Evolutionary conservation across 2,113 vertebrate genomes (phyloP), one percentile per base, ranked within the genome.

Genomic region (Picathartes gymnocephalus): DNA sequence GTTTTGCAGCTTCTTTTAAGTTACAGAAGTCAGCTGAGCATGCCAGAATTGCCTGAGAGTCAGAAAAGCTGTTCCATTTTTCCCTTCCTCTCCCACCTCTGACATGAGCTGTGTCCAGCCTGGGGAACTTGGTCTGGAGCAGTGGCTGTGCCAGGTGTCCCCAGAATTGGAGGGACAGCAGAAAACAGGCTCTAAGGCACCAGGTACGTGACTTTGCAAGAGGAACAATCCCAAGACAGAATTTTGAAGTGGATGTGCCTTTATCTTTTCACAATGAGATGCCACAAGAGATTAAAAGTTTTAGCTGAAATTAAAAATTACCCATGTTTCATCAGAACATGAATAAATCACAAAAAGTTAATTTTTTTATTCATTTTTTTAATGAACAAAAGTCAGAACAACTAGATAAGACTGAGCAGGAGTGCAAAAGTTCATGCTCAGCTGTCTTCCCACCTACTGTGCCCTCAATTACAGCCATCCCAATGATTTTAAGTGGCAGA

Each of bases 111-210:
- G 20, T 27, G 25, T 28, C 22, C 2, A 2, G 25, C 56, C 35
- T 17, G 33, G 48, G 70, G 54, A 60, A 18, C 24, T 2, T 12
- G n/a, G 30, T 17, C 37, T 78, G 0, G 0, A 30, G 39, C 40
- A n/a, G 13, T 1, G 2, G 2, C 50, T 35, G 3, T 57, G 10
- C 12, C 58, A n/a, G 54, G 47, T 64, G 23, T 9, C 20, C 72
- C 78, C 2, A 3, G 0, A 0, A 1, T 7, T 2, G 1, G 70
- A 51, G 6, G 4, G 10, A 50, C 39, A 81, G 42, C 35, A 84
- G 27, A 66, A 77, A 66, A 50, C 2, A 22, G 53, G 21, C 47
- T 68, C 33, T 62, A 33, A 44, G 25, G 9, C 50, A 73, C 39
- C 40, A 77, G 31, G 3, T 13, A 28, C 69, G 37, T 27, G 71